A percentile compares a stretch with the other conserved stretches of the same genome.
Conservation (phyloP, 2,113 vertebrate species). For the Ophthalmotilapia sp. region DNA sequence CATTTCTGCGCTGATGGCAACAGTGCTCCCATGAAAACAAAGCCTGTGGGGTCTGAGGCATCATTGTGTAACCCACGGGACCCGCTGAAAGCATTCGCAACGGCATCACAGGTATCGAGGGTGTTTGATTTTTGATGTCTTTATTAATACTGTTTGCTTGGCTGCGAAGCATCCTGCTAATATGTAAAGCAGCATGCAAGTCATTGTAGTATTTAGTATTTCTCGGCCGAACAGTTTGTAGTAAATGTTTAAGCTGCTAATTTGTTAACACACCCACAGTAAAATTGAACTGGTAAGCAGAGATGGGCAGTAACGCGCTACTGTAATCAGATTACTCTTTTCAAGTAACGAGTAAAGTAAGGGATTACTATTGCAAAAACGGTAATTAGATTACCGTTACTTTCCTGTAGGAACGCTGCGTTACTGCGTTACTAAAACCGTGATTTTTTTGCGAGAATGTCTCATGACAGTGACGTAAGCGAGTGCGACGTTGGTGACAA, state of each 20-base stretch:
- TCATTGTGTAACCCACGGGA: neutral
- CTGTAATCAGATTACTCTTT: no score
- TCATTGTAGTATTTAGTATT: neutral
- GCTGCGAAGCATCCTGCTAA: neutral
- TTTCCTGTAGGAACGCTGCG: no score
- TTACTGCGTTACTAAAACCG: no score
- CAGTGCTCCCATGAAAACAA: neutral
- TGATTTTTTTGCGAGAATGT: no score
- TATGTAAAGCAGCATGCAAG: neutral
- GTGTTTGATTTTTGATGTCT: neutral
- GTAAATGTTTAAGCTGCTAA: neutral
- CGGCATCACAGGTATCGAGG: neutral
- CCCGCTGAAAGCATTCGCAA: neutral
- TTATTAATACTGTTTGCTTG: neutral
- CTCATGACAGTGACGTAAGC: no score
- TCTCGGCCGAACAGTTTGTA: neutral
- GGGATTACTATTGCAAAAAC: no score
- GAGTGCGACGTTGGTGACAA: no score
- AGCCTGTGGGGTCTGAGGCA: neutral
- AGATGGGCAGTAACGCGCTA: no score
- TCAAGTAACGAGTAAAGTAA: no score
- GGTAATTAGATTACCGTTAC: no score
- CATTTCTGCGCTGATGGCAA: accelerated
- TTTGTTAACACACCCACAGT: accelerated
- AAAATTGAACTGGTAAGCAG: neutral